These are phyloP conservation scores for Oscheius sp. DNA, from an alignment of 2,888 invertebrate genomes.

Conservation along the genomic window DNA sequence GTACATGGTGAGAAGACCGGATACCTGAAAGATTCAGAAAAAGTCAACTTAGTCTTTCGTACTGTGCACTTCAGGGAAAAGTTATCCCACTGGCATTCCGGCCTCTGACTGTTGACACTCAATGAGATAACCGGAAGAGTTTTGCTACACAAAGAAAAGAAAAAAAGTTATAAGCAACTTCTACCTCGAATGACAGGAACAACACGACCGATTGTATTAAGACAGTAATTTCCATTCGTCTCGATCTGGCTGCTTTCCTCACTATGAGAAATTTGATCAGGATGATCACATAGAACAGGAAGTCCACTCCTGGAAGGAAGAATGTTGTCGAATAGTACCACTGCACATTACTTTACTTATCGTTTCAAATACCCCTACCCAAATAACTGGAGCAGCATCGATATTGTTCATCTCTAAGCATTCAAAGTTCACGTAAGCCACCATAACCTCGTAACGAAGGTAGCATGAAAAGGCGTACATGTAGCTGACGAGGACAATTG, in stretches of 20 bases:
- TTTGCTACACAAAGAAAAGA: neutral
- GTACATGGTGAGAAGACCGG: conserved; percentile 1
- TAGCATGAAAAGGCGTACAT: conserved; percentile 8
- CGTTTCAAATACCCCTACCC: neutral
- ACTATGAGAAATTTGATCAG: conserved; percentile 5
- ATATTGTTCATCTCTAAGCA: conserved; percentile 10
- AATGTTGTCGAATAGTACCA: conserved; percentile 7
- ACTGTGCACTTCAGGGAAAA: too few species aligned
- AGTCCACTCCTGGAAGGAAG: neutral
- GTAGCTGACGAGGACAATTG: conserved; percentile 12
- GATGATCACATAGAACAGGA: conserved; percentile 12
- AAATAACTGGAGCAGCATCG: conserved; percentile 8
- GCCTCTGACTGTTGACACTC: too few species aligned
- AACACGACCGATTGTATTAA: conserved; percentile 2
- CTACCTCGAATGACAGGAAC: conserved; percentile 15
- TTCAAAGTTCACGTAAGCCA: neutral
- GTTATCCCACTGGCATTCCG: too few species aligned
- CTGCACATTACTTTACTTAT: neutral
- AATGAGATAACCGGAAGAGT: neutral
- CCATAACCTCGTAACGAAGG: conserved; percentile 22
- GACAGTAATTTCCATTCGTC: conserved; percentile 7
- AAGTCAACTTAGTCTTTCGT: too few species aligned
- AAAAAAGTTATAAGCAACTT: neutral
- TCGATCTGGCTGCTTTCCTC: conserved; percentile 3
- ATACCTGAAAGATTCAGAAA: neutral